Base-by-base conservation (phyloP, 2,888 invertebrate genomes). In the Maniola hyperantus region DNA sequence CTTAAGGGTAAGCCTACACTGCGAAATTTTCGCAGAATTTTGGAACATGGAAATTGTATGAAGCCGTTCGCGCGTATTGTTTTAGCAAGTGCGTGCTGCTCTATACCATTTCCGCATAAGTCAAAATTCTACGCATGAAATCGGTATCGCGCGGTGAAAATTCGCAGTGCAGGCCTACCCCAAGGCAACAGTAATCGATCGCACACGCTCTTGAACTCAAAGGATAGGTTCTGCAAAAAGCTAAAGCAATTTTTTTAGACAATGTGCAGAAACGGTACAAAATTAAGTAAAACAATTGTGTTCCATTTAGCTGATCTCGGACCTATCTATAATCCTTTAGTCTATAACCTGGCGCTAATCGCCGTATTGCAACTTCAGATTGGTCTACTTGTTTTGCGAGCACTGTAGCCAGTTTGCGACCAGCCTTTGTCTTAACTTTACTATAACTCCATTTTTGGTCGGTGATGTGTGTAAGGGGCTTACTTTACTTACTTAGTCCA, bases 391-490 rank as follows among this genome's bases (percentile, higher is more conserved):
- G n/a, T n/a, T 2, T 8, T 2, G 2, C 8, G 8, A 48, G 0
- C 2, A 48, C 15, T 6, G 8, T 18, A 46, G 15, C 48, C 8
- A 18, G 15, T 48, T 8, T 18, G 15, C 4, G 48, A 8, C 6
- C 48, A 48, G 48, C 48, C 18, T 48, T 8, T 18, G 18, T 48
- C 20, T 51, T 20, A 50, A 50, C 20, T 50, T 50, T 6, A 18
- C 42, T 42, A 42, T 5, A 13, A 26, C 42, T n/a, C 15, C 15
- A 48, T 48, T 20, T 39, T 51, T 26, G 36, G 44, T 44, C 42
- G 53, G 51, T 42, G 44, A 54, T 33, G 63, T 69, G 65, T 71
- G 57, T 48, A 50, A 69, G 61, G 61, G 46, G 58, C 62, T 65
- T 65, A 63, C n/a, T 44, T 20, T 66, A 64, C 62, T 64, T 65